Percentiles rank a stretch among this genome's conserved stretches.
Evolutionary conservation across 2,113 vertebrate genomes (phyloP).

Genomic region (Microtus montanus): DNA sequence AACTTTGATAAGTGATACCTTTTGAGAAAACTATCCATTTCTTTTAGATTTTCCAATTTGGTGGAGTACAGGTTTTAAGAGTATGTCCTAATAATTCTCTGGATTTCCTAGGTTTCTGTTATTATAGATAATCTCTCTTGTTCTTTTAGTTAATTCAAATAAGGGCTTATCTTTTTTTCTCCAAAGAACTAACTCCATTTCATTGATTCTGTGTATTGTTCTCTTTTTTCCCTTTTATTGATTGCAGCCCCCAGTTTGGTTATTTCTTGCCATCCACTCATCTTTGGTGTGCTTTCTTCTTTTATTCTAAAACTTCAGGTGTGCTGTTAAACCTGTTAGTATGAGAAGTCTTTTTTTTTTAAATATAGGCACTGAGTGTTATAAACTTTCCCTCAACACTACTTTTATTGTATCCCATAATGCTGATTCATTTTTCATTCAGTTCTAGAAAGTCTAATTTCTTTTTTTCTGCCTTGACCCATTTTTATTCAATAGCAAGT

Average conservation of each 20-base stretch:
- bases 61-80: not conserved
- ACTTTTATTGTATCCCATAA: not conserved
- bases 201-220: not conserved
- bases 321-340: not conserved
- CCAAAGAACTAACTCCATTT: not conserved
- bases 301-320: not conserved
- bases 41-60: not conserved
- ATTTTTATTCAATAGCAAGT: not conserved
- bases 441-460: not conserved
- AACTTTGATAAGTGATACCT: not conserved
- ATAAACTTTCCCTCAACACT: not conserved
- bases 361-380: not conserved
- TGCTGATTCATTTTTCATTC: not conserved
- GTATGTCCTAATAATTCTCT: not conserved
- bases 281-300: not conserved
- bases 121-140: not conserved
- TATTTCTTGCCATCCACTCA: not conserved
- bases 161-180: not conserved
- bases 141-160: not conserved
- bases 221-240: not conserved
- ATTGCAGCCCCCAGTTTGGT: not conserved
- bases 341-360: not conserved
- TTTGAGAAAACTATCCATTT: not conserved
- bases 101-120: not conserved
- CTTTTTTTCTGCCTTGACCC: not conserved